Evolutionary conservation across 2,113 vertebrate genomes (phyloP).

Genomic region (Ammodytes marinus): DNA sequence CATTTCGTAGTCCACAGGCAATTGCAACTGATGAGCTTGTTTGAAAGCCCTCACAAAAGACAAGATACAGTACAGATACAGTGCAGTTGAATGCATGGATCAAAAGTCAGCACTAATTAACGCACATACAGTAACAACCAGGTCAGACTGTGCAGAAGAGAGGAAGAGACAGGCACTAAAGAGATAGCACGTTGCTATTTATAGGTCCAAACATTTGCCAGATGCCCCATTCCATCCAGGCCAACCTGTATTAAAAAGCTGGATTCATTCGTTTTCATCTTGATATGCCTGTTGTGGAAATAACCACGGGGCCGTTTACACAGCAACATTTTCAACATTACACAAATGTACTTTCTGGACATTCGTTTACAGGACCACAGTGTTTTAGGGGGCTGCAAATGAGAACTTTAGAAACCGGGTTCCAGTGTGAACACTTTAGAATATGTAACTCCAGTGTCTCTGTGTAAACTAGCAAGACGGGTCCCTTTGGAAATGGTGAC

Average conservation of each 20-base stretch:
- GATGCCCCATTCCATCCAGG: slow-evolving; percentile 1
- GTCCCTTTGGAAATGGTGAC: too few relatives aligned
- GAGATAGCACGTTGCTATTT: slow-evolving; percentile 34
- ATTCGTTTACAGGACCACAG: too few relatives aligned
- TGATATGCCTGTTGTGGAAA: too few relatives aligned
- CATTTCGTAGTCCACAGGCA: background rate
- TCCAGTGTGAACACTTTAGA: too few relatives aligned
- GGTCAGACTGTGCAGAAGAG: slow-evolving; percentile 22
- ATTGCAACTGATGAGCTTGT: background rate
- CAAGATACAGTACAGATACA: background rate
- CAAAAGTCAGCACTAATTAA: background rate
- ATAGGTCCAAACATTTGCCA: slow-evolving; percentile 34
- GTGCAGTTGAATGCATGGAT: background rate
- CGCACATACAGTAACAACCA: slow-evolving; percentile 11
- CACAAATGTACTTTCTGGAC: too few relatives aligned
- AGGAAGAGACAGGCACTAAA: slow-evolving; percentile 2
- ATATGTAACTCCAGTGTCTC: too few relatives aligned
- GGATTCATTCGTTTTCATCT: slow-evolving; percentile 9
- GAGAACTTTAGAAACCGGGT: too few relatives aligned
- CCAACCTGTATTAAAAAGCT: slow-evolving; percentile 8
- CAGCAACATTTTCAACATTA: too few relatives aligned
- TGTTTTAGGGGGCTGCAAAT: too few relatives aligned
- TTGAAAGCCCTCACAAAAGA: background rate
- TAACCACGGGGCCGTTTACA: too few relatives aligned
- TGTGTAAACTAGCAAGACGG: too few relatives aligned